Evolutionary conservation across 2,797 vertebrate species (phyloP), one percentile per base, ranked within the genome.

Genomic region (Mionectes olivaceus): DNA sequence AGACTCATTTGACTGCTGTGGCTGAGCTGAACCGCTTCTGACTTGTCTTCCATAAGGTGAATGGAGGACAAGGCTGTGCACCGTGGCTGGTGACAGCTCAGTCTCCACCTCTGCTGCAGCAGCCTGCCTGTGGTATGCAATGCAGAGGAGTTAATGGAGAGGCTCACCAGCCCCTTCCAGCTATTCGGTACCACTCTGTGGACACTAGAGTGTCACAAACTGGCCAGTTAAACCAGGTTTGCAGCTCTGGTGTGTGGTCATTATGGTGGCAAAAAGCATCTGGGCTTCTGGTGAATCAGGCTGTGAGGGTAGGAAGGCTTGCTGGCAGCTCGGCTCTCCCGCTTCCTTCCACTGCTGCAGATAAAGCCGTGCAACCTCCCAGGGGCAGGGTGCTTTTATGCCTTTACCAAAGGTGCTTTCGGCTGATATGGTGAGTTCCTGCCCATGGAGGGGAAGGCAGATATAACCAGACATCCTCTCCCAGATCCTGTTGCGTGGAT

Each of bases 401-500:
- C 82, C 87, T 73, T 75, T 46, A 73, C 37, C 5, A 6, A 77
- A 94, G 85, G 89, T 94, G 89, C 49, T 85, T 73, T 90, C 53
- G 77, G 69, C 82, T 85, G 89, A 89, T 94, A 91, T 0, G 32
- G 39, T 11, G 5, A 9, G 14, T 76, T 94, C 75, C 82, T 80
- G 68, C 4, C 1, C 32, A 7, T 0, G 5, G 64, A 81, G 11
- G 84, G 82, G 46, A 83, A 91, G 82, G 75, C 55, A 82, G 92
- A 82, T 87, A 85, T 0, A 52, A 53, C 41, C 84, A 89, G 75
- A 83, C 89, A 88, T 91, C 93, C 85, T 96, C 69, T 81, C 65
- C 43, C 59, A 24, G 57, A 59, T 79, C 80, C 47, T 78, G 44
- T 17, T 61, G 69, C 0, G 2, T 5, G 52, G 47, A 22, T 64